Evolutionary conservation across 2,113 vertebrate species (phyloP).

Genomic region (Pollimyrus isidori): DNA sequence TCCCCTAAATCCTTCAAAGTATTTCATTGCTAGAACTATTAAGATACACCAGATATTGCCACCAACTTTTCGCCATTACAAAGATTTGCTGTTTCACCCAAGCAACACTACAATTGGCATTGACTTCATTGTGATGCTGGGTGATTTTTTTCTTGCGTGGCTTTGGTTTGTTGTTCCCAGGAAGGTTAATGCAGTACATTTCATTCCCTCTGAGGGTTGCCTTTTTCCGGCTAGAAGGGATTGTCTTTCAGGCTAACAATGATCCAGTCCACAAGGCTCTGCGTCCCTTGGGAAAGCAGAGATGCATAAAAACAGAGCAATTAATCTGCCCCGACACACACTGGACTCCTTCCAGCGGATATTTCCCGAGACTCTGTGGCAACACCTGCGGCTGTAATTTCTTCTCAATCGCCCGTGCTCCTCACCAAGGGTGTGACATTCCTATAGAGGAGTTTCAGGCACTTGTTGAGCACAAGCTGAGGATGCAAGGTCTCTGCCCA

Average conservation of each 20-base stretch:
- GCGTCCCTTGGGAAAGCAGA: not conserved
- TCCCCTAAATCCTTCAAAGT: not conserved
- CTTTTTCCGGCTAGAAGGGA: not conserved
- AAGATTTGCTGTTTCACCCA: not conserved
- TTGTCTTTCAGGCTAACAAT: slow-evolving; percentile 9
- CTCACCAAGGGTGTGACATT: not conserved
- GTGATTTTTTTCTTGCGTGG: too few relatives aligned
- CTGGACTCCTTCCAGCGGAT: not conserved
- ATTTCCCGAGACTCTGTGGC: not conserved
- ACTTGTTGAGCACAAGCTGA: too few relatives aligned
- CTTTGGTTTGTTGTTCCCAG: not conserved
- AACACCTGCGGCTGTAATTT: not conserved
- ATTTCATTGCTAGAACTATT: not conserved
- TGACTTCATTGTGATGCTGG: not conserved
- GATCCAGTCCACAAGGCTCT: not conserved
- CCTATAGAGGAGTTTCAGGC: not conserved
- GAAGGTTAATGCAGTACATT: not conserved
- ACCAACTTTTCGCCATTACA: not conserved
- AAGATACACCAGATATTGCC: too few relatives aligned
- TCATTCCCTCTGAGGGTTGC: not conserved
- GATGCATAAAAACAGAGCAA: not conserved
- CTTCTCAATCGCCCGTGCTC: not conserved
- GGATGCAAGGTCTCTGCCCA: not conserved
- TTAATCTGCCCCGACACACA: not conserved
- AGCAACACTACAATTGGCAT: not conserved